Evolutionary conservation across 2,888 invertebrate species (phyloP), one percentile per base, ranked within the genome.

Genomic region (Unio pictorum): DNA sequence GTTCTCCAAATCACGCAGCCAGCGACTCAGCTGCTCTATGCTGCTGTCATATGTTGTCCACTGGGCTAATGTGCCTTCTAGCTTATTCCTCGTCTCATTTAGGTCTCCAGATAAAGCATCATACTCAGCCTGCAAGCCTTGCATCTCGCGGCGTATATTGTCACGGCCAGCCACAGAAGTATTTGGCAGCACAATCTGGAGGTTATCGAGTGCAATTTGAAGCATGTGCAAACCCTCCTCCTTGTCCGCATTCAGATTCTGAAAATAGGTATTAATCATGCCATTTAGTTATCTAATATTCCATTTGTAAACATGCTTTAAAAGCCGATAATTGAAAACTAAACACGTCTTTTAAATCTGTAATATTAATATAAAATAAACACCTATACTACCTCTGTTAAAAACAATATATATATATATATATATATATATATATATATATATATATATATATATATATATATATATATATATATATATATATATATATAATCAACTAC

Each of bases 21-120:
- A 97, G 61, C 92, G 91, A 78, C 94, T 93, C 11, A 97, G 93
- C 64, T 92, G 93, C 69, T 95, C 94, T 18, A 94, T 93, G 80
- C 94, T 94, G 84, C 97, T 96, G 88, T 97, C 96, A 87, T 96
- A 96, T 4, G 95, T 95, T n/a, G 94, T 95, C 97, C 96, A 98
- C 83, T 95, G 96, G 87, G 96, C 94, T 69, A 96, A 92, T 89
- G 95, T 95, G 0, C 94, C 93, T 89, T 96, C 95, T 55, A 97
- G 92, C 82, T 95, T 94, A 69, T 95, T 93, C 68, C 83, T 80
- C 1, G 81, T 80, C 55, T 94, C 94, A 65, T 94, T 92, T 67
- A 97, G 94, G 68, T 94, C 94, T 81, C 95, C 95, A 67, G 95
- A 94, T 0, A 97, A 91, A 87, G 93, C 93, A 84, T 97, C 97